Percentiles rank a stretch among this genome's conserved stretches.
phyloP scores from a whole-genome alignment of 2,888 invertebrate genomes.

The Itoplectis maculator region DNA sequence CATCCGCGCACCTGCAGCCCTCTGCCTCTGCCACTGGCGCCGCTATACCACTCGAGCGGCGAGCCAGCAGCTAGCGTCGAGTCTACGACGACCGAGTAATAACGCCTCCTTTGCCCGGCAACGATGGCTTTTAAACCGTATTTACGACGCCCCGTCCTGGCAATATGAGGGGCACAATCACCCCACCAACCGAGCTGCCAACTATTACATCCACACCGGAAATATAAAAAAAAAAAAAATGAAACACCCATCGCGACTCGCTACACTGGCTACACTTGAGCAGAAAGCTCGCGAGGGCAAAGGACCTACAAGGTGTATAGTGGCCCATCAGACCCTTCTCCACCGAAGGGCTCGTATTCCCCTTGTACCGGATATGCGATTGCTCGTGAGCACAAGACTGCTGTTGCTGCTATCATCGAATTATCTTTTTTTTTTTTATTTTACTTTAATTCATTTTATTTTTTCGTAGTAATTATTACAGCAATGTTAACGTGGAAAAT shows the following conservation, averaged over 20 bases:
- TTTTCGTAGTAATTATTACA: too few relatives aligned
- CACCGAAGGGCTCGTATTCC: not conserved
- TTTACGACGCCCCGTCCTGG: conserved; percentile 71
- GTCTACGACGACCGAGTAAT: conserved; percentile 66
- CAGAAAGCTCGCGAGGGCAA: not conserved
- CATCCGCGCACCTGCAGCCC: conserved; percentile 54
- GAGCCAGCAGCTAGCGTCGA: conserved; percentile 16
- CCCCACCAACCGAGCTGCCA: conserved; percentile 48
- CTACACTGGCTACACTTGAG: not conserved
- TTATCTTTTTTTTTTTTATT: not conserved
- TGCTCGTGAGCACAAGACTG: not conserved
- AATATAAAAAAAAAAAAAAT: conserved; percentile 67
- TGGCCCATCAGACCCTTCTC: not conserved
- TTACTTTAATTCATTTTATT: not conserved
- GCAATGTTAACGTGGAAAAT: too few relatives aligned
- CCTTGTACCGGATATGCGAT: not conserved
- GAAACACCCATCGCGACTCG: not conserved
- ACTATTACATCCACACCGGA: conserved; percentile 57
- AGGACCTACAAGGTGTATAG: not conserved
- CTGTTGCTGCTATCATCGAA: not conserved
- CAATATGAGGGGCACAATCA: conserved; percentile 73
- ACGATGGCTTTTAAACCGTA: conserved; percentile 75
- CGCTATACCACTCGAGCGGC: not conserved
- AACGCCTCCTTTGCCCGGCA: conserved; percentile 69
- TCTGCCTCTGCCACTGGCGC: not conserved